Percentiles rank a stretch among this genome's conserved stretches.
These are phyloP conservation scores for Arvicanthis niloticus DNA, from an alignment of 2,113 vertebrate species.

Conservation along the genomic window DNA sequence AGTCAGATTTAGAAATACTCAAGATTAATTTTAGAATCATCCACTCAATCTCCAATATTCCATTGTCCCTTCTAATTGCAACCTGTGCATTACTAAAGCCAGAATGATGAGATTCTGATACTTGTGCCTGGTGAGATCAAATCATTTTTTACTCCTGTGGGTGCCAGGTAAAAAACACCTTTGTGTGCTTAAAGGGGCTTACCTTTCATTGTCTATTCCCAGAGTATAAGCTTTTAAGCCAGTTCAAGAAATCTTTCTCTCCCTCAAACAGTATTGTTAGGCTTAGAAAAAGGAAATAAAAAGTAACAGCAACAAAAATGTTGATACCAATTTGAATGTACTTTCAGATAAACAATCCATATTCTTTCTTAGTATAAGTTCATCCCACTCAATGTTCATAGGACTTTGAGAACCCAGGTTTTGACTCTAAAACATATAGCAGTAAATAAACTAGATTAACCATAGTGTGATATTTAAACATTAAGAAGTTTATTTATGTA, in stretches of 20 bases:
- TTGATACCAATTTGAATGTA: not conserved
- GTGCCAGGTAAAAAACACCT: not conserved
- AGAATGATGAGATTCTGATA: not conserved
- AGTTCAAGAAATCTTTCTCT: not conserved
- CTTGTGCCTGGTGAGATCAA: not conserved
- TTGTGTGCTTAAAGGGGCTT: fast-evolving
- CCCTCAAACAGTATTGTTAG: not conserved
- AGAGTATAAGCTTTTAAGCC: not conserved
- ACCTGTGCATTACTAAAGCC: not conserved
- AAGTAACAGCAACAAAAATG: not conserved
- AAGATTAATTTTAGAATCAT: not conserved
- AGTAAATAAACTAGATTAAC: not conserved
- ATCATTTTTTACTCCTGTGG: not conserved
- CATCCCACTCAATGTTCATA: not conserved
- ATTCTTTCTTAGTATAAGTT: not conserved
- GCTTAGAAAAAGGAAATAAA: not conserved
- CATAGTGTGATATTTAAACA: not conserved
- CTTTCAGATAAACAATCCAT: not conserved
- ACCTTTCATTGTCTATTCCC: not conserved
- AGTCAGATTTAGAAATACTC: not conserved
- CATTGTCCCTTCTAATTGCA: not conserved
- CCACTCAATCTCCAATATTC: not conserved
- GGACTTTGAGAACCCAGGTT: not conserved
- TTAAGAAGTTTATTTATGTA: not conserved
- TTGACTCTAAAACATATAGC: not conserved